Evolutionary conservation across 2,888 invertebrate genomes (phyloP).

Genomic region (Gortyna flavago): DNA sequence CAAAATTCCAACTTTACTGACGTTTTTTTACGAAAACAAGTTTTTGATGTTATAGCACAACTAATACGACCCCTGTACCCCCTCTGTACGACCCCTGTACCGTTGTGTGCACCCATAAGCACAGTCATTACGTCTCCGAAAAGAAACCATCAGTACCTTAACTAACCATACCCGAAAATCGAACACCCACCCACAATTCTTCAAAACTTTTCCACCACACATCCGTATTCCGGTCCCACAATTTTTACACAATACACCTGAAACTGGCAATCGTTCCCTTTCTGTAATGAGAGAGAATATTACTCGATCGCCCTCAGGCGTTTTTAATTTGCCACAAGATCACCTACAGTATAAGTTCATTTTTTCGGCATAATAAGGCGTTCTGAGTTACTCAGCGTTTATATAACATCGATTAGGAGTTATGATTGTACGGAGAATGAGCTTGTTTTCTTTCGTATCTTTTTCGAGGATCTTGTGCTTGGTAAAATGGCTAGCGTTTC

Average conservation of each 20-base stretch:
- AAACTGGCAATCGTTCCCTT: conserved; percentile 79
- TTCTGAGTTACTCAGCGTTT: conserved; percentile 44
- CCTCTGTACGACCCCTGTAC: no score
- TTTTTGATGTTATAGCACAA: no score
- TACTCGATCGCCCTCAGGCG: conserved; percentile 87
- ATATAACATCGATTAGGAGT: conserved; percentile 65
- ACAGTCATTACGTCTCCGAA: no score
- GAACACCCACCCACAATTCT: conserved; percentile 54
- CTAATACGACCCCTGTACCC: no score
- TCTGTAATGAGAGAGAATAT: conserved; percentile 83
- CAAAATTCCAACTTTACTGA: no score
- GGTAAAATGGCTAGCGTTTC: conserved; percentile 10
- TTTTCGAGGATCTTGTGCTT: conserved; percentile 37
- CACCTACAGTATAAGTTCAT: conserved; percentile 76
- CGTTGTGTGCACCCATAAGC: no score
- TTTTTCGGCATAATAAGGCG: conserved; percentile 72
- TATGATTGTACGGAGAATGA: conserved; percentile 50
- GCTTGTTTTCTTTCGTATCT: conserved; percentile 39
- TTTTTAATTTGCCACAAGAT: conserved; percentile 89
- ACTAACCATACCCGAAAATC: conserved; percentile 53
- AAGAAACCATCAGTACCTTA: not conserved
- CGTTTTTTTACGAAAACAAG: no score
- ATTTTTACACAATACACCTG: conserved; percentile 79
- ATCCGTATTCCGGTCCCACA: conserved; percentile 38
- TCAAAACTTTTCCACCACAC: conserved; percentile 47